Evolutionary conservation across 2,888 invertebrate genomes (phyloP).

Genomic region (Andrena praecox): DNA sequence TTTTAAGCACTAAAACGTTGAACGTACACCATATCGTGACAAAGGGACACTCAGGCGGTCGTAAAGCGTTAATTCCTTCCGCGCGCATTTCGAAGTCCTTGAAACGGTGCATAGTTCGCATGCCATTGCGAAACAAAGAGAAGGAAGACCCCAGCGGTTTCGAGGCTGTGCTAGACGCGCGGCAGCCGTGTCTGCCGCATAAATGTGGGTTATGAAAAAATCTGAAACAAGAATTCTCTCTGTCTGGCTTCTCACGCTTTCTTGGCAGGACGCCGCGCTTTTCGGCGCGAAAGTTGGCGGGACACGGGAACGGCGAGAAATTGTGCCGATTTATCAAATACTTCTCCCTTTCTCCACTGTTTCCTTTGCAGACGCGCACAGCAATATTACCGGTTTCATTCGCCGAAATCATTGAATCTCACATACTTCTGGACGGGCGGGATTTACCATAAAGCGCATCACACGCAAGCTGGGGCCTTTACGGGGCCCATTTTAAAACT

Average conservation of each 20-base stretch:
- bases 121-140: slow-evolving; percentile 44
- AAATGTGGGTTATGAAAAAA: slow-evolving; percentile 61
- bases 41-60: slow-evolving; percentile 22
- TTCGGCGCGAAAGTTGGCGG: slow-evolving; percentile 59
- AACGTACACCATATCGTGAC: too few species aligned
- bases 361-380: too few species aligned
- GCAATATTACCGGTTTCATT: too few species aligned
- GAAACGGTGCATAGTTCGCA: slow-evolving; percentile 35
- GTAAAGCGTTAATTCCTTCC: slow-evolving; percentile 20
- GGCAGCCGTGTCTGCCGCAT: slow-evolving; percentile 21
- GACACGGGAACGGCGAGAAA: slow-evolving; percentile 36
- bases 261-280: slow-evolving; percentile 56
- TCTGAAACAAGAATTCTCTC: slow-evolving; percentile 45
- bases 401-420: too few species aligned
- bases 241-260: slow-evolving; percentile 62
- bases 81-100: slow-evolving; percentile 24
- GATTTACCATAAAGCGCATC: too few species aligned
- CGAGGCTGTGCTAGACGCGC: slow-evolving; percentile 8
- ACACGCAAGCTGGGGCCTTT: too few species aligned
- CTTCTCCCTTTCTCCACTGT: background rate
- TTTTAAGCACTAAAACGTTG: background rate
- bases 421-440: too few species aligned
- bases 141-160: slow-evolving; percentile 24
- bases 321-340: slow-evolving; percentile 28
- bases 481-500: too few species aligned